phyloP scores from a whole-genome alignment of 2,113 vertebrate species.

The Ahaetulla prasina region DNA sequence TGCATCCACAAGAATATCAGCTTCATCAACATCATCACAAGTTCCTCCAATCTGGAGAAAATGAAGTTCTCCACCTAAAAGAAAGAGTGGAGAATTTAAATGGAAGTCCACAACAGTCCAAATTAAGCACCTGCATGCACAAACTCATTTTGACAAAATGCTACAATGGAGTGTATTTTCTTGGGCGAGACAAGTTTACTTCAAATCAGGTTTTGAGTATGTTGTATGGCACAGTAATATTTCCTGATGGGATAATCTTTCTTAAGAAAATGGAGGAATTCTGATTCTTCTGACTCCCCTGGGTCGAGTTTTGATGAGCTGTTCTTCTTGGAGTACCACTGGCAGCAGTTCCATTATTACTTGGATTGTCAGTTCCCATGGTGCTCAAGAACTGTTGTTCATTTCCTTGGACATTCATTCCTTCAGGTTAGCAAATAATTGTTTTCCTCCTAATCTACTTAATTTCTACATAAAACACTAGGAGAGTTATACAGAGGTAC shows the following conservation, averaged over 20 bases:
- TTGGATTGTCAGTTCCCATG: neutral
- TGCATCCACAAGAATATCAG: conserved; percentile 96
- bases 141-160: neutral
- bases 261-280: neutral
- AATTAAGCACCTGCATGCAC: neutral
- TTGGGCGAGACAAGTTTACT: neutral
- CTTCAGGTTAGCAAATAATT: neutral
- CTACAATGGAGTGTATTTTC: neutral
- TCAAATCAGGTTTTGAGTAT: neutral
- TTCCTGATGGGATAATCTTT: neutral
- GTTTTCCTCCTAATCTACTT: neutral
- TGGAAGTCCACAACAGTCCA: neutral
- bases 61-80: conserved; percentile 97
- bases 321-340: neutral
- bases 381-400: neutral
- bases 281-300: neutral
- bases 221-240: neutral
- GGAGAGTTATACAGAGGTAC: neutral
- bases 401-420: neutral
- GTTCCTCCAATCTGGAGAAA: conserved; percentile 99
- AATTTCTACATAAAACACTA: neutral
- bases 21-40: conserved; percentile 93
- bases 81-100: conserved; percentile 31
- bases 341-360: neutral
- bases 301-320: neutral